These are phyloP conservation scores for Omphaloscelis lunosa DNA, from an alignment of 2,888 invertebrate genomes.

Conservation along the genomic window DNA sequence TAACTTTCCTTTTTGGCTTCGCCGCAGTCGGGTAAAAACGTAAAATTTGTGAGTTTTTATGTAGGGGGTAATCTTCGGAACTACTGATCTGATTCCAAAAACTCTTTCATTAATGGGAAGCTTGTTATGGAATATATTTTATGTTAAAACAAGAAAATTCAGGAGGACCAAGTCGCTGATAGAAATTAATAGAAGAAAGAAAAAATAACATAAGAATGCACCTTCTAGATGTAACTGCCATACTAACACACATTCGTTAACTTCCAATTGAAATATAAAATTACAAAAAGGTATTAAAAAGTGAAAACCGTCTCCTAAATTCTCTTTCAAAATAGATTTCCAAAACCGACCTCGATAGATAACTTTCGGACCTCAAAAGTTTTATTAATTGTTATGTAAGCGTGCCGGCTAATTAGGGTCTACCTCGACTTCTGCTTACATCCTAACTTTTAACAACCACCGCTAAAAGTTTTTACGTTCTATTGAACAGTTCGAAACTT, in stretches of 20 bases:
- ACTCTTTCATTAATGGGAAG: neutral
- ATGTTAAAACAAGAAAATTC: too few relatives aligned
- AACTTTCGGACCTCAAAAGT: constrained; percentile 53
- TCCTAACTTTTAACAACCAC: constrained; percentile 57
- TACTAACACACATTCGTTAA: neutral
- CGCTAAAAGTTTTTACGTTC: constrained; percentile 32
- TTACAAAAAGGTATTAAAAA: constrained; percentile 7
- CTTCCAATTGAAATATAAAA: neutral
- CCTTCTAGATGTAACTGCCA: neutral
- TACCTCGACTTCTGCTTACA: constrained; percentile 47
- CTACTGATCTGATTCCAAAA: neutral
- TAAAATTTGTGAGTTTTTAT: neutral
- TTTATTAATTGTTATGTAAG: constrained; percentile 60
- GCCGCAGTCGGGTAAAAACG: too few relatives aligned
- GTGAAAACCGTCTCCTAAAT: neutral
- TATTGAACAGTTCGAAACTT: constrained; percentile 32
- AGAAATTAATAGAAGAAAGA: too few relatives aligned
- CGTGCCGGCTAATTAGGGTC: constrained; percentile 55
- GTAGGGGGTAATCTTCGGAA: neutral
- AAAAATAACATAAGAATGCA: neutral
- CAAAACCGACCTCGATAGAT: constrained; percentile 29
- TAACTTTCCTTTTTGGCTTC: too few relatives aligned
- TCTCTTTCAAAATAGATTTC: constrained; percentile 20
- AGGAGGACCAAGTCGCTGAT: too few relatives aligned
- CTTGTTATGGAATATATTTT: too few relatives aligned